A percentile compares a stretch with the other conserved stretches of the same genome.
Evolutionary conservation across 92 coral and sea anemone genomes (phyloP).

Genomic region (Metridium senile): DNA sequence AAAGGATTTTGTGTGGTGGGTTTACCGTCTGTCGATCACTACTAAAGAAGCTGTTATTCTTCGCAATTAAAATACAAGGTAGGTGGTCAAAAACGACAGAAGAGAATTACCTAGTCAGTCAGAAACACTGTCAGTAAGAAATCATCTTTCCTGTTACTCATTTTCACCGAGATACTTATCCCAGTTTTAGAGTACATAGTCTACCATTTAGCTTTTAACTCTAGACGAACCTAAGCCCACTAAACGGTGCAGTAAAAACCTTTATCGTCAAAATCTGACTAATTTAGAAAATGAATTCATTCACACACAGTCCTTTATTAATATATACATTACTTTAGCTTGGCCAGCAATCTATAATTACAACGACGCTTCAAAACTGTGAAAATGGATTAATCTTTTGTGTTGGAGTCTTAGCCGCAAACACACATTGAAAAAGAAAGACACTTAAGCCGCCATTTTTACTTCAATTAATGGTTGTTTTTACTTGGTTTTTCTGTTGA

Average conservation of each 20-base stretch:
- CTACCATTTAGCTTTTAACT: too few relatives aligned
- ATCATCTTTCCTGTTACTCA: background rate
- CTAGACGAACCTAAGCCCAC: background rate
- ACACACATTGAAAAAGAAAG: background rate
- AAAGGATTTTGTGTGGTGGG: background rate
- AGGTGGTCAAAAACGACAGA: slow-evolving; percentile 12
- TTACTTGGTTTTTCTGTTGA: background rate
- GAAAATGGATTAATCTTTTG: slow-evolving; percentile 23
- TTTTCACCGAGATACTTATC: too few relatives aligned
- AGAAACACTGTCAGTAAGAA: background rate
- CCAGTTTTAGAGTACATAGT: background rate
- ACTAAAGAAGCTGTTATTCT: background rate
- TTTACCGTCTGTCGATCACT: background rate
- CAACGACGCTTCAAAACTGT: slow-evolving; percentile 3
- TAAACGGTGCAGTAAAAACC: background rate
- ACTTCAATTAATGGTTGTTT: slow-evolving; percentile 1
- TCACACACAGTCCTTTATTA: background rate
- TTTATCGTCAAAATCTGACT: slow-evolving; percentile 2
- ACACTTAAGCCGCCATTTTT: background rate
- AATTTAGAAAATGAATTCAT: slow-evolving; percentile 3
- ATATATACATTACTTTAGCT: background rate
- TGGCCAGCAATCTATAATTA: slow-evolving; percentile 1
- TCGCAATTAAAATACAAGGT: slow-evolving; percentile 10
- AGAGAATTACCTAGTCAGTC: background rate
- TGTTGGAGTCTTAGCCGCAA: background rate